phyloP scores from a whole-genome alignment of 2,797 vertebrate species.

The Aphelocoma californica region DNA sequence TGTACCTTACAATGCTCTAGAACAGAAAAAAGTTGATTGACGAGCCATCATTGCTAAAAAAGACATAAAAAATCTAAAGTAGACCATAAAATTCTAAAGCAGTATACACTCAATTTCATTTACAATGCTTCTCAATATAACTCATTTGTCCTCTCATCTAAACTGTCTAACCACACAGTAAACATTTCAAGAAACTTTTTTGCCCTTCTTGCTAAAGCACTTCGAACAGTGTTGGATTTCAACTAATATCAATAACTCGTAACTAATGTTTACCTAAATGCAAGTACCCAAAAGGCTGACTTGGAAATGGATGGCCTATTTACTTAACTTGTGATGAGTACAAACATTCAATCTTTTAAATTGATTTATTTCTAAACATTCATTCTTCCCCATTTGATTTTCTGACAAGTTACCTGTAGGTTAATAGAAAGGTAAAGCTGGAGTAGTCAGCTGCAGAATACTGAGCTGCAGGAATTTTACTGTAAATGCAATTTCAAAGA shows the following conservation, averaged over 20 bases:
- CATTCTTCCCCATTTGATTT: conserved; percentile 70
- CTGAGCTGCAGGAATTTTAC: conserved; percentile 35
- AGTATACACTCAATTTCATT: neutral
- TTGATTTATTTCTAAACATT: conserved; percentile 62
- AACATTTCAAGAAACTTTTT: neutral
- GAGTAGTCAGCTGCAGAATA: conserved; percentile 25
- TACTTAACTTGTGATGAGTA: conserved; percentile 55
- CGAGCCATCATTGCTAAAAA: neutral
- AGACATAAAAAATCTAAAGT: neutral
- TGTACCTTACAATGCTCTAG: neutral
- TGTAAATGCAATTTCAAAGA: conserved; percentile 57
- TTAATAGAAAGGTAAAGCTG: conserved; percentile 59
- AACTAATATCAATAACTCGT: conserved; percentile 7
- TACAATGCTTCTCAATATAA: neutral
- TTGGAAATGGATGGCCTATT: conserved; percentile 40
- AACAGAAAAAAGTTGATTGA: neutral
- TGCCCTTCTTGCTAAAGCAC: neutral
- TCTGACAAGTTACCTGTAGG: conserved; percentile 67
- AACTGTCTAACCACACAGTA: neutral
- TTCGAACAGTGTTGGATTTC: neutral
- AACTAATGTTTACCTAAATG: neutral
- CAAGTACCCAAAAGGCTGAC: conserved; percentile 20
- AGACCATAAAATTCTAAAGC: neutral
- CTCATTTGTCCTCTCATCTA: neutral
- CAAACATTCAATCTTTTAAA: conserved; percentile 41